Evolutionary conservation across 2,888 invertebrate genomes (phyloP).

Genomic region (Dendrolimus pini): DNA sequence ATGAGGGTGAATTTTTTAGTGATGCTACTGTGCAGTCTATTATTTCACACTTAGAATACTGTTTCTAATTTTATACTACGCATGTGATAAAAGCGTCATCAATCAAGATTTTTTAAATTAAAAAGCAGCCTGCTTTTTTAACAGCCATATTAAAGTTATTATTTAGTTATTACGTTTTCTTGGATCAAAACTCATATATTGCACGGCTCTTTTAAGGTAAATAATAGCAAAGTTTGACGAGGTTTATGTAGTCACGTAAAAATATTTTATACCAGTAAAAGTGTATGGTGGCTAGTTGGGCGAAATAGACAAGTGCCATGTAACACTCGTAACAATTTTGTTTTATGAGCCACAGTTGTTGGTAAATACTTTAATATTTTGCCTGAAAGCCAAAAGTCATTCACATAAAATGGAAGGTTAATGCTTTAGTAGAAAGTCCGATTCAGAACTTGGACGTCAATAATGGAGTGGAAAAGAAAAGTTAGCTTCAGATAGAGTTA

Average conservation of each 20-base stretch:
- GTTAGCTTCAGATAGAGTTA: slow-evolving; percentile 20
- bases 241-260: not conserved
- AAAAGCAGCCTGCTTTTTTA: no score
- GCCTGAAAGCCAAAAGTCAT: slow-evolving; percentile 21
- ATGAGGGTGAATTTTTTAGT: no score
- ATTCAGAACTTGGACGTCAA: slow-evolving; percentile 44
- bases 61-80: slow-evolving; percentile 6
- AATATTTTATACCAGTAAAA: not conserved
- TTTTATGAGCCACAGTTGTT: not conserved
- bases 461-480: slow-evolving; percentile 57
- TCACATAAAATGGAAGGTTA: slow-evolving; percentile 27
- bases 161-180: no score
- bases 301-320: not conserved
- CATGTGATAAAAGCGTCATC: slow-evolving; percentile 3
- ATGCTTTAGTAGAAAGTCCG: slow-evolving; percentile 34
- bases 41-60: no score
- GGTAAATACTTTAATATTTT: slow-evolving; percentile 7
- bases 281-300: no score
- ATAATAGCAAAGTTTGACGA: no score
- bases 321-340: not conserved
- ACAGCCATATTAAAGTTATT: no score
- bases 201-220: no score
- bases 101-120: no score
- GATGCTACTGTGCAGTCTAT: no score
- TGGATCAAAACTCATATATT: no score